Evolutionary conservation across 2,113 vertebrate genomes (phyloP).

Genomic region (Erythrolamprus reginae): DNA sequence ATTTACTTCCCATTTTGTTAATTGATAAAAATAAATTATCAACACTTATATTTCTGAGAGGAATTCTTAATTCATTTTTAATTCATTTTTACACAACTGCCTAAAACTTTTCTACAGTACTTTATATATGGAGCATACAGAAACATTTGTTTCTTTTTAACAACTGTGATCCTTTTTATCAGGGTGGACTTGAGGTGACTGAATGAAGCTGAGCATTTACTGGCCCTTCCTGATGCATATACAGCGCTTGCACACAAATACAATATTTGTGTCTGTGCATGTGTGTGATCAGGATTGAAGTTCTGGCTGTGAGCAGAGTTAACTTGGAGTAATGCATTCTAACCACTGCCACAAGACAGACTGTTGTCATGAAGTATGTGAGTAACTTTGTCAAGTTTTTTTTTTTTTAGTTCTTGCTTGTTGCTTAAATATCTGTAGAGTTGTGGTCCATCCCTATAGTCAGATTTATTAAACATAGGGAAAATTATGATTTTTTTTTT

Average conservation of each 20-base stretch:
- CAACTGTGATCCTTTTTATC: neutral
- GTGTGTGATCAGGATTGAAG: neutral
- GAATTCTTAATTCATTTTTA: too few relatives aligned
- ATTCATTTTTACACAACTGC: neutral
- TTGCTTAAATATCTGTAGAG: neutral
- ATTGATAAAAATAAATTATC: neutral
- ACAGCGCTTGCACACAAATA: neutral
- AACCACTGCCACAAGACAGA: neutral
- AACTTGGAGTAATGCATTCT: neutral
- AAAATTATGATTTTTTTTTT: too few relatives aligned
- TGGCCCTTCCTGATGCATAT: neutral
- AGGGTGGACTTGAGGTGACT: neutral
- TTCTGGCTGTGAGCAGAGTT: neutral
- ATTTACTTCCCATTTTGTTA: too few relatives aligned
- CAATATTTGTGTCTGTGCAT: too few relatives aligned
- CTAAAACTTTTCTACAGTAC: neutral
- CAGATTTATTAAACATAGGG: neutral
- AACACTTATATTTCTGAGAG: neutral
- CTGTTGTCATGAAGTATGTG: too few relatives aligned
- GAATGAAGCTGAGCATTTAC: neutral
- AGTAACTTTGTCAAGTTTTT: neutral
- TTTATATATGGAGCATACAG: neutral
- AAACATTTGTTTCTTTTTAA: neutral
- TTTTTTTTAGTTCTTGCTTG: neutral
- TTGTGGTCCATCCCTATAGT: neutral